Evolutionary conservation across 1,140 invertebrate genomes (phyloP).

Genomic region (Brachionus rubens): DNA sequence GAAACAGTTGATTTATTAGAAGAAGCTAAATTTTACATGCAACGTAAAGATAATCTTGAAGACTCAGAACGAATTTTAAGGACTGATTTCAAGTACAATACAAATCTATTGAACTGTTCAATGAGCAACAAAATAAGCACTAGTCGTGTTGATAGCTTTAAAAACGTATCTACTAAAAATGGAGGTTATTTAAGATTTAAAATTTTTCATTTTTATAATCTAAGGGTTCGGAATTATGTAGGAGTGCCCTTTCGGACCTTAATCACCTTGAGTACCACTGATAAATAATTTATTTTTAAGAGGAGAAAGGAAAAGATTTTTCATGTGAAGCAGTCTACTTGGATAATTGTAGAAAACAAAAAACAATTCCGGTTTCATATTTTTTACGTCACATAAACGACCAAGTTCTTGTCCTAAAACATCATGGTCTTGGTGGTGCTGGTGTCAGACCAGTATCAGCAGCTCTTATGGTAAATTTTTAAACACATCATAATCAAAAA

Average conservation of each 20-base stretch:
- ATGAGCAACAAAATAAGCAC: conserved; percentile 4
- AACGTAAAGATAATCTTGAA: background rate
- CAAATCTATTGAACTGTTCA: background rate
- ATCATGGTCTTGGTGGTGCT: conserved; percentile 57
- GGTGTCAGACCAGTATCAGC: conserved; percentile 56
- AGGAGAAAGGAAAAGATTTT: conserved; percentile 53
- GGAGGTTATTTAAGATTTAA: background rate
- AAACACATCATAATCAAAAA: background rate
- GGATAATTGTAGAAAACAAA: conserved; percentile 54
- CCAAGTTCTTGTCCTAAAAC: conserved; percentile 53
- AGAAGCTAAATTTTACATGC: conserved; percentile 12
- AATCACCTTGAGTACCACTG: too few species aligned
- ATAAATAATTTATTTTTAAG: background rate
- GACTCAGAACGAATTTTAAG: conserved; percentile 2
- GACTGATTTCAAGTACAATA: conserved; percentile 27
- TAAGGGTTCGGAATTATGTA: too few species aligned
- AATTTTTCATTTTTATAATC: background rate
- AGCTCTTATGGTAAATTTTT: conserved; percentile 52
- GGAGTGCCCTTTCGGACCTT: too few species aligned
- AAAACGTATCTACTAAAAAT: background rate
- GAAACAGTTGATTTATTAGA: conserved; percentile 9
- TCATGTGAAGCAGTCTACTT: conserved; percentile 56
- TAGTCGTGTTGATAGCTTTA: background rate
- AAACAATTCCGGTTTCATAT: conserved; percentile 58
- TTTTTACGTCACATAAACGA: conserved; percentile 59